These are phyloP conservation scores for Papilio aristodemus DNA, from an alignment of 1,140 invertebrate species.

Conservation along the genomic window DNA sequence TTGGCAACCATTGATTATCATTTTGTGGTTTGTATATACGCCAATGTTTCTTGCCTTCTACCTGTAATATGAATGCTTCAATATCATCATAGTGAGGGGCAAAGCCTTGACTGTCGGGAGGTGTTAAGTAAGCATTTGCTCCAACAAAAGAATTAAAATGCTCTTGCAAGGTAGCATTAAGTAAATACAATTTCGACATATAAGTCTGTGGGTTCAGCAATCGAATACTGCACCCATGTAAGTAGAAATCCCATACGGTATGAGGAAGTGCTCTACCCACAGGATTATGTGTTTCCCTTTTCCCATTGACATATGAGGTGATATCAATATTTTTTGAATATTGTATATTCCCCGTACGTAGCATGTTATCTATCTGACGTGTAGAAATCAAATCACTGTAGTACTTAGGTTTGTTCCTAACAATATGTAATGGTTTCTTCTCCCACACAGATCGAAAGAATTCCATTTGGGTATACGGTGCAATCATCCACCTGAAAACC, in stretches of 20 bases:
- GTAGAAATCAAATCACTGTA: constrained; percentile 89
- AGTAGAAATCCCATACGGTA: constrained; percentile 95
- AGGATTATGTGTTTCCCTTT: constrained; percentile 93
- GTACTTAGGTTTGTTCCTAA: constrained; percentile 84
- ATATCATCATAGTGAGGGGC: constrained; percentile 99
- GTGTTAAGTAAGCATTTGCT: constrained; percentile 97
- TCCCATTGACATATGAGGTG: constrained; percentile 90
- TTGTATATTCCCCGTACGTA: constrained; percentile 87
- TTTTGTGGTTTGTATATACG: constrained; percentile 90
- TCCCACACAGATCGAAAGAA: constrained; percentile 91
- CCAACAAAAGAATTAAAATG: constrained; percentile 96
- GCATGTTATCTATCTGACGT: constrained; percentile 87
- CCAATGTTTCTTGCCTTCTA: constrained; percentile 98
- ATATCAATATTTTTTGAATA: constrained; percentile 95
- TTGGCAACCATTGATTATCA: constrained; percentile 85
- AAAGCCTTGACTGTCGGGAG: constrained; percentile 96
- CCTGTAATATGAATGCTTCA: constrained; percentile 97
- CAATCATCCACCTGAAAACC: constrained; percentile 86
- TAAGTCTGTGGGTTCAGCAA: constrained; percentile 96
- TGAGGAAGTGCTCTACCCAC: constrained; percentile 87
- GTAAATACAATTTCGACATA: constrained; percentile 82
- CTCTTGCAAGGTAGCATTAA: constrained; percentile 93
- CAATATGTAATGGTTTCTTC: constrained; percentile 87
- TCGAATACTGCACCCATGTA: constrained; percentile 94
- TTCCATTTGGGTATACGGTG: constrained; percentile 82